Evolutionary conservation across 1,140 invertebrate species (phyloP).

Genomic region (Cydia fagiglandana): DNA sequence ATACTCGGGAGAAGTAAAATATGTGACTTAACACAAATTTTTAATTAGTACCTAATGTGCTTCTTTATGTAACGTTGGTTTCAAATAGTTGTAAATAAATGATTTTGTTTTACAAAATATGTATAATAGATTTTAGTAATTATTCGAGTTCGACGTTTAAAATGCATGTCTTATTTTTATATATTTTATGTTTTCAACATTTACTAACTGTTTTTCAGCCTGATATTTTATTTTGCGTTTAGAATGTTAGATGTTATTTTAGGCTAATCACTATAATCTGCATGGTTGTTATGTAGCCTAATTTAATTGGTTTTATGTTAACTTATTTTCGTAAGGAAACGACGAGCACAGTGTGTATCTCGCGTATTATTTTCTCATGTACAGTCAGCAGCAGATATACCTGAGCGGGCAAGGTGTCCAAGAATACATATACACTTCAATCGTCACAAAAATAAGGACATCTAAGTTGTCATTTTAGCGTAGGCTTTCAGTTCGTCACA

Average conservation of each 20-base stretch:
- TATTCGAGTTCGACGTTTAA: slow-evolving; percentile 31
- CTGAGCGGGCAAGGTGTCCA: too few species aligned
- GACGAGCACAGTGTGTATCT: not conserved
- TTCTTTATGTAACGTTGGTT: slow-evolving; percentile 35
- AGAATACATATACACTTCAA: too few species aligned
- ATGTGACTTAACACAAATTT: slow-evolving; percentile 35
- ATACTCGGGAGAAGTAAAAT: not conserved
- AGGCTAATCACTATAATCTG: not conserved
- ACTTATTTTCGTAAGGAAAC: not conserved
- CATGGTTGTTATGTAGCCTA: not conserved
- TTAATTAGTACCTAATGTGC: slow-evolving; percentile 34
- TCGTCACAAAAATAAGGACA: too few species aligned
- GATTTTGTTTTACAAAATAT: slow-evolving; percentile 56
- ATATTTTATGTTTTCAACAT: slow-evolving; percentile 37
- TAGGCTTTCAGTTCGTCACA: too few species aligned
- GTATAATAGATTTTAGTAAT: slow-evolving; percentile 55
- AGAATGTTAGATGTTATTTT: not conserved
- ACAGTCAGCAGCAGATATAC: too few species aligned
- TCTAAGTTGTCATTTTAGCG: too few species aligned
- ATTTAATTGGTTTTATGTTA: not conserved
- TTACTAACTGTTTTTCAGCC: slow-evolving; percentile 30
- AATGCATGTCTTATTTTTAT: slow-evolving; percentile 31
- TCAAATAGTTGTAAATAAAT: slow-evolving; percentile 39
- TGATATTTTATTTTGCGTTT: not conserved
- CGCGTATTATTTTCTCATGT: not conserved